Evolutionary conservation across 2,888 invertebrate genomes (phyloP).

Genomic region (Axea sp.): DNA sequence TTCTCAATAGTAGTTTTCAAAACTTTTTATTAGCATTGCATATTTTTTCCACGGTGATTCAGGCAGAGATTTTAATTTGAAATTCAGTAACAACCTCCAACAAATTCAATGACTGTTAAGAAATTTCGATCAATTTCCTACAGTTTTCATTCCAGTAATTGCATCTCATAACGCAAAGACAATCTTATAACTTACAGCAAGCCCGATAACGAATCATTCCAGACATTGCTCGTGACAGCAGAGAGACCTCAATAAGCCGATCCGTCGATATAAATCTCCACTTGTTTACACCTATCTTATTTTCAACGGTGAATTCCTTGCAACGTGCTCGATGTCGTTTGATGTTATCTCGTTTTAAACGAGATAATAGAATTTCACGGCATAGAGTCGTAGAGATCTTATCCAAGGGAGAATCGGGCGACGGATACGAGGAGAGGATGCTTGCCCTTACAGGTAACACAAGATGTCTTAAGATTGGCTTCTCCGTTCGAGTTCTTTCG

Average conservation of each 20-base stretch:
- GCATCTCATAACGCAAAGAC: slow-evolving; percentile 39
- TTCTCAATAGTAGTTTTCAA: too few relatives aligned
- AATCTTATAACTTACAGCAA: neutral
- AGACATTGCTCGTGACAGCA: slow-evolving; percentile 2
- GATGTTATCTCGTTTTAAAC: slow-evolving; percentile 36
- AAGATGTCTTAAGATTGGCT: slow-evolving; percentile 34
- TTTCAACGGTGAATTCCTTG: slow-evolving; percentile 1
- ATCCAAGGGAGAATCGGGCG: neutral
- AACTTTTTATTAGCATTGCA: too few relatives aligned
- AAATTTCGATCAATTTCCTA: slow-evolving; percentile 40
- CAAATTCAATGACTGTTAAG: slow-evolving; percentile 21
- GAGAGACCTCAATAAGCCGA: neutral
- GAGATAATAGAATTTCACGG: slow-evolving; percentile 51
- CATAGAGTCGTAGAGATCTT: slow-evolving; percentile 2
- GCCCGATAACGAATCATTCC: slow-evolving; percentile 24
- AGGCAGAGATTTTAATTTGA: slow-evolving; percentile 14
- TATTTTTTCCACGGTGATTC: slow-evolving; percentile 1
- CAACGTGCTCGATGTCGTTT: neutral
- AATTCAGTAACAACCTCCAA: slow-evolving; percentile 25
- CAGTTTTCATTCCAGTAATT: slow-evolving; percentile 26
- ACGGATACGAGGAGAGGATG: slow-evolving; percentile 11
- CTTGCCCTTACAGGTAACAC: slow-evolving; percentile 16
- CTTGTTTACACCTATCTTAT: slow-evolving; percentile 37
- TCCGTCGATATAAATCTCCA: slow-evolving; percentile 37
- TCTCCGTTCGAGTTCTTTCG: slow-evolving; percentile 35